A percentile compares a stretch with the other conserved stretches of the same genome.
Conservation (phyloP, 2,888 invertebrate species). For the Leptinotarsa juncta region DNA sequence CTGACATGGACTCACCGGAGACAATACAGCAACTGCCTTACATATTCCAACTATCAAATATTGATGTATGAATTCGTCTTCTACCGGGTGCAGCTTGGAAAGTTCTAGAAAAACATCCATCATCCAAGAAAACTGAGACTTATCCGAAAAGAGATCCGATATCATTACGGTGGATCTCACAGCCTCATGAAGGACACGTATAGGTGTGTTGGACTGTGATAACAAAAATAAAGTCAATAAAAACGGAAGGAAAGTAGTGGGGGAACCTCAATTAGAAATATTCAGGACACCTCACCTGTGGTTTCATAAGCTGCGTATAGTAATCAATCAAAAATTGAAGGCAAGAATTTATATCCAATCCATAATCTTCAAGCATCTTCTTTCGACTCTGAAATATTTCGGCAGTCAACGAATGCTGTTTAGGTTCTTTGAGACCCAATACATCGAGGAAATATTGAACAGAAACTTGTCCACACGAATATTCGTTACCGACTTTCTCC, state of each 20-base stretch:
- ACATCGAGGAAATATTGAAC: slow-evolving; percentile 73
- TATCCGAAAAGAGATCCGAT: slow-evolving; percentile 82
- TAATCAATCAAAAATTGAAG: slow-evolving; percentile 92
- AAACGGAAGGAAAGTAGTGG: background rate
- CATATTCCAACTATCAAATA: slow-evolving; percentile 76
- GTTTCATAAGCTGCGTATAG: slow-evolving; percentile 80
- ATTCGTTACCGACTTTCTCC: slow-evolving; percentile 69
- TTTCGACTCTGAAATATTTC: slow-evolving; percentile 57
- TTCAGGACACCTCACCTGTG: slow-evolving; percentile 64
- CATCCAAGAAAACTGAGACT: slow-evolving; percentile 84
- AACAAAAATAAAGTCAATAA: slow-evolving; percentile 39
- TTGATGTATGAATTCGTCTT: slow-evolving; percentile 83
- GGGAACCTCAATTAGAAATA: background rate
- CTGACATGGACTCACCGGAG: slow-evolving; percentile 65
- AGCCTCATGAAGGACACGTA: slow-evolving; percentile 69
- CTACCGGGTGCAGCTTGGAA: slow-evolving; percentile 74
- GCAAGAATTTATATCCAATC: slow-evolving; percentile 92
- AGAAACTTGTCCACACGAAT: slow-evolving; percentile 73
- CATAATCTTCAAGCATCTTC: slow-evolving; percentile 69
- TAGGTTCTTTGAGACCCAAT: slow-evolving; percentile 68
- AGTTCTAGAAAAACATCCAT: slow-evolving; percentile 76
- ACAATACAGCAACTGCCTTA: slow-evolving; percentile 76
- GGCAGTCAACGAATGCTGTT: slow-evolving; percentile 59
- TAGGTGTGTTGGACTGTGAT: slow-evolving; percentile 64
- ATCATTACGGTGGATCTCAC: slow-evolving; percentile 77